Conservation (phyloP, 1,140 invertebrate genomes). For the Dolichoris vasculosae region DNA sequence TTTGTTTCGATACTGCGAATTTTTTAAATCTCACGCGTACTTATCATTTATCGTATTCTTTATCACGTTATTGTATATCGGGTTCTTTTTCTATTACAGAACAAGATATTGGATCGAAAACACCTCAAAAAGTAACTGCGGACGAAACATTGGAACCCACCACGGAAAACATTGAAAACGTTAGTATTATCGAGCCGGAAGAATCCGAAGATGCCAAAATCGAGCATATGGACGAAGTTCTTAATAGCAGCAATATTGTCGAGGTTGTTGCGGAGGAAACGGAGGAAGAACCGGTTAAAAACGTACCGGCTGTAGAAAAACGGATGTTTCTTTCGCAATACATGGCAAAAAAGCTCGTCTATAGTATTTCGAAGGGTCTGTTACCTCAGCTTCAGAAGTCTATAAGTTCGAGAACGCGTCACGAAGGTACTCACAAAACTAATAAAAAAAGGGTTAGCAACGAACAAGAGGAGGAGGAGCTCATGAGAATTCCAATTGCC, state of each 20-base stretch:
- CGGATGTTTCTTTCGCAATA: constrained; percentile 79
- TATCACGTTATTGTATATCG: neutral
- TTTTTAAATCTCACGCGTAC: too few species aligned
- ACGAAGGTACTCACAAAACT: constrained; percentile 87
- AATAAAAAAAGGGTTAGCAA: constrained; percentile 80
- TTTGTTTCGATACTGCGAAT: too few species aligned
- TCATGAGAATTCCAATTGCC: constrained; percentile 92
- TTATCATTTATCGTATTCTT: too few species aligned
- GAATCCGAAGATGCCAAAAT: constrained; percentile 60
- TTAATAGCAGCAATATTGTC: constrained; percentile 57
- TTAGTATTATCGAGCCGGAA: constrained; percentile 49
- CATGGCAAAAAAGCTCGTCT: constrained; percentile 83
- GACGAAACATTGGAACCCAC: neutral
- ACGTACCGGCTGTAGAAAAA: constrained; percentile 75
- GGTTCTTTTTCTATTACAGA: neutral
- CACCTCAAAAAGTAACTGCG: neutral
- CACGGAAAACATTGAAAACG: neutral
- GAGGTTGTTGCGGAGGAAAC: constrained; percentile 58
- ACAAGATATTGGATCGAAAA: neutral
- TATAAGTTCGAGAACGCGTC: constrained; percentile 83
- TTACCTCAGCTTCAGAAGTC: constrained; percentile 80
- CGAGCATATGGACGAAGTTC: constrained; percentile 65
- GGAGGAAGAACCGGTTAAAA: constrained; percentile 43
- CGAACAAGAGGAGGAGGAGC: constrained; percentile 90
- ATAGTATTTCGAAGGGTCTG: constrained; percentile 74